Evolutionary conservation across 2,888 invertebrate species (phyloP).

Genomic region (Agrotis puta): DNA sequence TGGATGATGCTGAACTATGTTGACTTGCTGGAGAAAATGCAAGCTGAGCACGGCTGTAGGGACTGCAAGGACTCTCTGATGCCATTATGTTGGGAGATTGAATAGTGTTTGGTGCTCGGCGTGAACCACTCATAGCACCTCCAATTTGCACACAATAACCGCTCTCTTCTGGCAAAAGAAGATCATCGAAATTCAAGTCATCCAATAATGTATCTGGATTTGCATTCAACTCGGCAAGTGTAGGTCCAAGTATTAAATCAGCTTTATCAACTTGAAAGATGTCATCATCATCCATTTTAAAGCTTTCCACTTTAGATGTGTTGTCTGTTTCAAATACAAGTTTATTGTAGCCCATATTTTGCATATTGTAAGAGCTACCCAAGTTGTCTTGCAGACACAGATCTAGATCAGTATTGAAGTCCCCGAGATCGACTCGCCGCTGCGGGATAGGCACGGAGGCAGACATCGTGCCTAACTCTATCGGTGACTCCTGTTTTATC

Average conservation of each 20-base stretch:
- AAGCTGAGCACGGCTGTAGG: conserved; percentile 85
- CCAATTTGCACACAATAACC: conserved; percentile 90
- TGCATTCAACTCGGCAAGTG: conserved; percentile 96
- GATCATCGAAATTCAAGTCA: conserved; percentile 96
- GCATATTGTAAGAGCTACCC: conserved; percentile 82
- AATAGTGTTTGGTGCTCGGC: conserved; percentile 71
- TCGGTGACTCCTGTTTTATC: conserved; percentile 92
- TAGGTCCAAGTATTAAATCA: conserved; percentile 95
- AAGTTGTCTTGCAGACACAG: conserved; percentile 89
- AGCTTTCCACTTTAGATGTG: conserved; percentile 90
- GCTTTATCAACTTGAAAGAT: conserved; percentile 97
- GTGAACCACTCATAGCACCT: conserved; percentile 86
- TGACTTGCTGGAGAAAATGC: conserved; percentile 93
- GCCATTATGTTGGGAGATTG: conserved; percentile 75
- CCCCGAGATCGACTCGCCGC: conserved; percentile 86
- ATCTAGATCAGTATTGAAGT: conserved; percentile 91
- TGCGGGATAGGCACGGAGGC: conserved; percentile 93
- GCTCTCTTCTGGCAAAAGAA: conserved; percentile 94
- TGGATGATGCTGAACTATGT: conserved; percentile 90
- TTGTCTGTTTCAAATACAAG: conserved; percentile 84
- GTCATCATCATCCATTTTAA: conserved; percentile 96
- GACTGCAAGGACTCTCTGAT: conserved; percentile 89
- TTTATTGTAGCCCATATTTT: conserved; percentile 83
- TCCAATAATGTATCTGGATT: conserved; percentile 96
- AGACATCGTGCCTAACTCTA: conserved; percentile 86